Percentiles rank a stretch among this genome's conserved stretches.
Conservation (phyloP, 1,140 invertebrate genomes). For the silkworm (Bombyx mori) region DNA sequence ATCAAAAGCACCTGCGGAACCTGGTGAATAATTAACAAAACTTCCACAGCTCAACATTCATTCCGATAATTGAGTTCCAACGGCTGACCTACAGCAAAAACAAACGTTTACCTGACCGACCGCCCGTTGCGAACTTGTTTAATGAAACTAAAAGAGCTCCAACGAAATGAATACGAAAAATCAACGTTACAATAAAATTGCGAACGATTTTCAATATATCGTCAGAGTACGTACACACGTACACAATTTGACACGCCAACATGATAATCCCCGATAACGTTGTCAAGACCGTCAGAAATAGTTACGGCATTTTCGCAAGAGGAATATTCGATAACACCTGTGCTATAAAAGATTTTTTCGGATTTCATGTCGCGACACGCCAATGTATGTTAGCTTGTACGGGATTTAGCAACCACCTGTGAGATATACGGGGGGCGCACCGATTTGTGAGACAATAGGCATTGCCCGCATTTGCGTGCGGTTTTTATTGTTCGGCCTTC, state of each 20-base stretch:
- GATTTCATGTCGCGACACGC: constrained; percentile 7
- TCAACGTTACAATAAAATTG: too few species aligned
- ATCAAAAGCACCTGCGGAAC: constrained; percentile 3
- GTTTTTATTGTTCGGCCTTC: constrained; percentile 17
- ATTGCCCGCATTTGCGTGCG: constrained; percentile 10
- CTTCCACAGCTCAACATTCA: constrained; percentile 5
- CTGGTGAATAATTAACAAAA: constrained; percentile 2
- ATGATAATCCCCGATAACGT: constrained; percentile 16
- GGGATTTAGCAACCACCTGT: constrained; percentile 12
- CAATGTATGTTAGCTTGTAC: constrained; percentile 13
- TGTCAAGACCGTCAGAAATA: neutral
- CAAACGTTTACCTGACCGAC: constrained; percentile 12
- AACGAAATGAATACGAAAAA: too few species aligned
- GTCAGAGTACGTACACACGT: neutral
- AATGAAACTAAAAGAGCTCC: neutral
- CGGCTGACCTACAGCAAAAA: constrained; percentile 11
- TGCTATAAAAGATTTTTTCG: constrained; percentile 11
- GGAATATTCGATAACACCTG: constrained; percentile 10
- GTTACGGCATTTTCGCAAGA: too few species aligned
- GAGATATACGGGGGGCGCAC: neutral
- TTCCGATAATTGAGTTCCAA: constrained; percentile 9
- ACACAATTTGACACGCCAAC: constrained; percentile 13
- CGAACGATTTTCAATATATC: too few species aligned
- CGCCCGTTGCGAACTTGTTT: constrained; percentile 2
- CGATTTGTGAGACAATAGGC: constrained; percentile 13